Base-by-base conservation (phyloP, 2,888 invertebrate genomes). In the Caenorhabditis sp. region DNA sequence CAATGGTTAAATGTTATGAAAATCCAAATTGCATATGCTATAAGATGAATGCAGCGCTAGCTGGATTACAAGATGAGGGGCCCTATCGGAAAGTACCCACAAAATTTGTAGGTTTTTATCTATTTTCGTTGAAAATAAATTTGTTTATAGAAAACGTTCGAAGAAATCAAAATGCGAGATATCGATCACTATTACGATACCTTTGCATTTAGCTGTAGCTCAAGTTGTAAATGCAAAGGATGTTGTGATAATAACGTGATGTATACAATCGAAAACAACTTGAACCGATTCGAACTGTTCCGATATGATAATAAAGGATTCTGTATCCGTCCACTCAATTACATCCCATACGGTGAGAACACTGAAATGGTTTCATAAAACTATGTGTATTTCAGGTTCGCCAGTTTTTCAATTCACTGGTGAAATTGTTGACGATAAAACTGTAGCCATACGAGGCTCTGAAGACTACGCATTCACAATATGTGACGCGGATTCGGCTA, bases 111-210 rank as follows among this genome's bases (percentile, higher is more conserved):
- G 50, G 64, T 63, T 7, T 10, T 17, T 17, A 27, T 4, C 17
- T 14, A 26, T 54, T 63, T 57, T 56, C 25, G 1, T 25, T 43
- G 1, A 36, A 17, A 52, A 14, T 56, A 54, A 4, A n/a, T 63
- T 57, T 49, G 56, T 59, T 63, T 69, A 26, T 36, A 69, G 69
- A 49, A 27, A 3, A 59, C 69, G 1, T 70, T 70, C 50, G 38
- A 52, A 17, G 56, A 60, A 17, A 57, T 61, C n/a, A 1, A 17
- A 1, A 12, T 70, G 36, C 38, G 38, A 2, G 58, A 58, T 58
- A 17, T 62, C 27, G 53, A 53, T 62, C 52, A 53, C 17, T 62
- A 53, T 53, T 53, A 21, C 23, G 58, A 58, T 10, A 36, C 20
- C 1, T 36, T 36, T 58, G 58, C 38, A 2, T 57, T 57, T 27